Base-by-base conservation (phyloP, 2,113 vertebrate genomes). In the Notechis scutatus region DNA sequence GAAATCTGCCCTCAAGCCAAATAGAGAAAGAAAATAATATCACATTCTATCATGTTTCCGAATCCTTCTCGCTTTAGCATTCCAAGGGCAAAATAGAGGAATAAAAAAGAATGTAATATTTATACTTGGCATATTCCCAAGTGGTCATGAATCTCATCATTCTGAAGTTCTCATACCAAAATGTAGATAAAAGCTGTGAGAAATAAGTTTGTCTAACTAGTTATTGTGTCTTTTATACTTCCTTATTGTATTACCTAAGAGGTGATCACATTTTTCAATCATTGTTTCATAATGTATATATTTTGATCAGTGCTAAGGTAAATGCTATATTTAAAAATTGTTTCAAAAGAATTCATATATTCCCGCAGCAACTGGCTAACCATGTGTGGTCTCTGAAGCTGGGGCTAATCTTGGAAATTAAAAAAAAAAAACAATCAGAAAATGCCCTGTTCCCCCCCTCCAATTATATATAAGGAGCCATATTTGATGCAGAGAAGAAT, bases 41-140 rank as follows among this genome's bases (percentile, higher is more conserved):
- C 88, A 20, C 95, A 94, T 96, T 94, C 92, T 91, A 89, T 54
- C 93, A 93, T 92, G 92, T 14, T 91, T 94, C 87, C 61, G 7
- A 12, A 94, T 91, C 94, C 92, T 93, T 85, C 89, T 89, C n/a
- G 34, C 47, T 55, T 0, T 0, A 20, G 74, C 57, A 93, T 92
- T 93, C 45, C 87, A 54, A 91, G 93, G 92, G 55, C 94, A 90
- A 94, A 96, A 94, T 93, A 89, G 45, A 92, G 89, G 92, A 54
- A 61, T 91, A 55, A 93, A 95, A 94, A 91, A 85, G 81, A 94
- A 88, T 85, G 34, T 89, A 91, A 95, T 93, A 94, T 88, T 95
- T 96, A 96, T 96, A 57, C 93, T 96, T 97, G 92, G 92, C 95
- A 97, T 97, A 96, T 96, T 97, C 95, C 93, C 95, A 95, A 96